Base-by-base conservation (phyloP, 2,113 vertebrate species). In the Corapipo altera region DNA sequence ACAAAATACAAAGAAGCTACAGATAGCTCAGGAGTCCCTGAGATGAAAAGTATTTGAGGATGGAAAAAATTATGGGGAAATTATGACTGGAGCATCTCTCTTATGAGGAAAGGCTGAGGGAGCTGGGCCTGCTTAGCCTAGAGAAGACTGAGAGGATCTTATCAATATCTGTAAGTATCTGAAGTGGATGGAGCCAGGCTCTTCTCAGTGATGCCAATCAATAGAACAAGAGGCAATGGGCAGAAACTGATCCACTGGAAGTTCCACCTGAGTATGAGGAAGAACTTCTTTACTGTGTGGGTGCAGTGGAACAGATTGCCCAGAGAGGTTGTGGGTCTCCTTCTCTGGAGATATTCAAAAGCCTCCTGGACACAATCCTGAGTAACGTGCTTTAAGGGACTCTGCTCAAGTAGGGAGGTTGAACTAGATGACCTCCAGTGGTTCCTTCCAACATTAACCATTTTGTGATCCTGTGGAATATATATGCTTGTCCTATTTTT, bases 1-100 rank as follows among this genome's bases (percentile, higher is more conserved):
- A 67, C 30, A 62, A 94, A 96, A 93, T 49, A 88, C 87, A 93
- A 95, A 96, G 65, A 94, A 72, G 57, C 32, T 85, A 88, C 89
- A 97, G 89, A 95, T 41, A 92, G 41, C 51, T 80, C 48, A 81
- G 57, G 39, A 93, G 61, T 74, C 27, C 9, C 27, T 73, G 64
- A 90, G 58, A 30, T 61, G 41, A 92, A 86, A 91, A 89, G 66
- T 75, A 69, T 69, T 90, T 71, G 59, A 89, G 39, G 24, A n/a
- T 95, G 89, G 86, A 93, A 97, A 92, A 13, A 77, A 93, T 73
- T 77, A 93, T 14, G 15, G 17, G n/a, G 35, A 80, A 92, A 77
- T 33, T 2, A 62, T 84, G 80, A 64, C 43, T 71, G 49, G 19
- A 77, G 27, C 32, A 65, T 71, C 65, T 65, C 33, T 84, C 49